A percentile compares a stretch with the other conserved stretches of the same genome.
phyloP scores from a whole-genome alignment of 2,888 invertebrate genomes.

The Ophioninae sp. region DNA sequence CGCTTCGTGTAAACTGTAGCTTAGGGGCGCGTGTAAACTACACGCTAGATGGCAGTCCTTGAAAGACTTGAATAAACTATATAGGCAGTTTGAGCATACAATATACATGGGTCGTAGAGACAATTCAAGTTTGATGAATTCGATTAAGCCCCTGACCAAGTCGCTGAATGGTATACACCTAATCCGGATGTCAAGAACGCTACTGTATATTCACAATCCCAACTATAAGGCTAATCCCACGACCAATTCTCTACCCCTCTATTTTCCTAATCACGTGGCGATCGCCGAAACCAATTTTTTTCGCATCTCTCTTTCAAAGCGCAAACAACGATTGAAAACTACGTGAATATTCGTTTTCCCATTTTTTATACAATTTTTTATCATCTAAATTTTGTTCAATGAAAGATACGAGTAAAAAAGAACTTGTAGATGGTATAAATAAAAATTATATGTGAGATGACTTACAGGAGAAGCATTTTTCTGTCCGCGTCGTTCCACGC shows the following conservation, averaged over 20 bases:
- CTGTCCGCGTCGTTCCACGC: too few relatives aligned
- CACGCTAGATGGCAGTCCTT: conserved; percentile 39
- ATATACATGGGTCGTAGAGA: conserved; percentile 21
- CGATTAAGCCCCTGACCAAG: conserved; percentile 17
- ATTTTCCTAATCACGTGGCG: too few relatives aligned
- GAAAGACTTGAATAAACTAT: conserved; percentile 50
- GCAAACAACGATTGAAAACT: too few relatives aligned
- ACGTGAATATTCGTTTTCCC: too few relatives aligned
- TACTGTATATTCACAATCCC: conserved; percentile 7
- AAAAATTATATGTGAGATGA: too few relatives aligned
- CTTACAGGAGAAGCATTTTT: too few relatives aligned
- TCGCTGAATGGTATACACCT: conserved; percentile 16
- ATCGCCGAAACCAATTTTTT: too few relatives aligned
- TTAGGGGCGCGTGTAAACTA: conserved; percentile 10
- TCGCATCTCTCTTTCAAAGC: too few relatives aligned
- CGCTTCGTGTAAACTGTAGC: conserved; percentile 13
- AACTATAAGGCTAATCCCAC: not conserved
- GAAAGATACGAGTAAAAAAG: too few relatives aligned
- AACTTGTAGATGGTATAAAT: too few relatives aligned
- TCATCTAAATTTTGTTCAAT: too few relatives aligned
- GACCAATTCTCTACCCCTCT: not conserved
- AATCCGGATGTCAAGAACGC: conserved; percentile 10
- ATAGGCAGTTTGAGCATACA: conserved; percentile 30
- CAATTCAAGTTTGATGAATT: conserved; percentile 30
- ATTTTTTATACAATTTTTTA: too few relatives aligned